These are phyloP conservation scores for Grallaria varia DNA, from an alignment of 2,113 vertebrate genomes.

Conservation along the genomic window DNA sequence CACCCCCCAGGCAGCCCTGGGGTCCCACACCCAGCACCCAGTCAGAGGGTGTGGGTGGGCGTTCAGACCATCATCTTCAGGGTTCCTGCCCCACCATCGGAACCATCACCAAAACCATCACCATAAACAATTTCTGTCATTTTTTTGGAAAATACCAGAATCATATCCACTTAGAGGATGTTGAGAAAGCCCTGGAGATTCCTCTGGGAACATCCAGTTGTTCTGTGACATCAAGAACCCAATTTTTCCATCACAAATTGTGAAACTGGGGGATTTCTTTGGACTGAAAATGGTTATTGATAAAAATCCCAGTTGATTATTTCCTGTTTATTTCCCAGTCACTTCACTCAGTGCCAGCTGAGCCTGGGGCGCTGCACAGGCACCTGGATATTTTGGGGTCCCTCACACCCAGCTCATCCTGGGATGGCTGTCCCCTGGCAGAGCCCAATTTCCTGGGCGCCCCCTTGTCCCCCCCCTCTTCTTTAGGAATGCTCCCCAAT, in stretches of 20 bases:
- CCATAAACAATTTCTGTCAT: fast-evolving
- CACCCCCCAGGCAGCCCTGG: fast-evolving
- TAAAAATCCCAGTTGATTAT: fast-evolving
- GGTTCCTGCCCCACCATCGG: fast-evolving
- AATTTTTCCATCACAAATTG: not conserved
- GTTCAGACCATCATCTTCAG: not conserved
- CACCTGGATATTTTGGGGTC: not conserved
- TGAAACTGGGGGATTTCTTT: not conserved
- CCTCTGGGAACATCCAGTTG: not conserved
- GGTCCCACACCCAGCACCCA: not conserved
- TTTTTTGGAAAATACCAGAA: not conserved
- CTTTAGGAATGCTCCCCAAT: fast-evolving
- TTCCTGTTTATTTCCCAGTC: fast-evolving
- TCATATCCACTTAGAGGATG: fast-evolving
- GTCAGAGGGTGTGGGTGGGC: not conserved
- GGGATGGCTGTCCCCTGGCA: not conserved
- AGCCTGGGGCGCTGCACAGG: fast-evolving
- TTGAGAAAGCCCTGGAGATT: not conserved
- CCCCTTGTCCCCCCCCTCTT: not conserved
- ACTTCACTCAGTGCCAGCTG: fast-evolving
- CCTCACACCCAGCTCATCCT: not conserved
- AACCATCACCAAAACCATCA: not conserved
- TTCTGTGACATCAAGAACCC: fast-evolving
- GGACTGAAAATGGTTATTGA: fast-evolving
- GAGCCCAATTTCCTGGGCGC: fast-evolving